Base-by-base conservation (phyloP, 1,140 invertebrate genomes). In the Dicyema japonicum region DNA sequence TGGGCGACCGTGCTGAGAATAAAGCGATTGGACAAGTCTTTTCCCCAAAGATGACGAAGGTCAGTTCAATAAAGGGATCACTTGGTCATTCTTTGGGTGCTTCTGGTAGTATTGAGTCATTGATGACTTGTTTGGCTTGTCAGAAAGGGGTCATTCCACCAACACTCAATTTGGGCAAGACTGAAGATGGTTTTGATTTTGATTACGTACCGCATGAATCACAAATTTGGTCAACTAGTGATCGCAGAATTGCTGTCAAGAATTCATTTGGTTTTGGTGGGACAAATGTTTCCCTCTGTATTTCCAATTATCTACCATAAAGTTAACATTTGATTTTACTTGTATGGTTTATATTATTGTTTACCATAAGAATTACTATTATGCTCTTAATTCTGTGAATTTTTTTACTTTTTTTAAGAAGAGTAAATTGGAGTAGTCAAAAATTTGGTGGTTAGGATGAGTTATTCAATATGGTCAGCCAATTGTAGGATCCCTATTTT, bases 221-320 rank as follows among this genome's bases (percentile, higher is more conserved):
- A 33, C 46, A 56, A 40, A 39, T 47, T 26, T 75, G 71, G 70
- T 27, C 35, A 24, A 19, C 33, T 26, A 26, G 30, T 11, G 21
- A 18, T 14, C 38, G 35, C 39, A 59, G 66, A 41, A 54, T 76
- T 36, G 75, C 74, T n/a, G 46, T 94, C 22, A 85, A 78, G 50
- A 94, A 94, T 56, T 78, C 80, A 8, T 92, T 92, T 62, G 85
- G 82, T 4, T 94, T 94, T 63, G 82, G 82, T 29, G 85, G 82
- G 18, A 90, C 80, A 12, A 92, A 92, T 60, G 74, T 74, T 18
- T 66, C 65, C 35, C 48, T 94, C 7, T 76, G 72, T 52, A 60
- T 72, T 30, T n/a, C n/a, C n/a, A n/a, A n/a, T n/a, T n/a, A n/a
- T n/a, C n/a, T n/a, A n/a, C n/a, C n/a, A n/a, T n/a, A n/a, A n/a